Base-by-base conservation (phyloP, 2,113 vertebrate genomes). In the Equus quagga region DNA sequence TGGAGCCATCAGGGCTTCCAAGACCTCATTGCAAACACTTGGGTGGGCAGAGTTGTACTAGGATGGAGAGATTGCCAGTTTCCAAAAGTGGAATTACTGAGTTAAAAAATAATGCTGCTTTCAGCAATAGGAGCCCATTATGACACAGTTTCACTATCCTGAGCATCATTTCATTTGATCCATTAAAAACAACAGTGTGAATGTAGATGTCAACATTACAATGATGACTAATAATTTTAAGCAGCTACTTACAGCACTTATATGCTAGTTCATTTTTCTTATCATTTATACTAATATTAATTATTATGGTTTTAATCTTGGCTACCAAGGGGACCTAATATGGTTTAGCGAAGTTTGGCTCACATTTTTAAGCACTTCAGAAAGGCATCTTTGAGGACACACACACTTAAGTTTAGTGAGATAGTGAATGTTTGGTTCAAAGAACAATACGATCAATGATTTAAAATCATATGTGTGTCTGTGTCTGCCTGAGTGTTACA, bases 41-140 rank as follows among this genome's bases (percentile, higher is more conserved):
- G 17, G 67, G 31, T 51, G 44, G 83, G 24, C 15, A 56, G 15
- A 84, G 26, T 6, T 89, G 14, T 84, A n/a, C 6, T 76, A 80
- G 14, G 8, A 72, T 83, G 7, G 67, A 95, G 33, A 78, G 46
- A 72, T 26, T 88, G 67, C 86, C 56, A 36, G 54, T 78, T 96
- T 96, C 31, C 24, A 89, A 94, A 90, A 80, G 6, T 88, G 19
- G 9, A 60, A 84, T 79, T 92, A 79, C 80, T 80, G 51, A 70
- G 15, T 92, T 62, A 90, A 80, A 87, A 44, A 86, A 60, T 13
- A 80, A 36, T 51, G 36, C 58, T 79, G 3, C 23, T 76, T 87
- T 96, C 19, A 36, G 44, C 46, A 80, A 95, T 65, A 62, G 58
- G 69, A 87, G 4, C 9, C 10, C 23, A 49, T 5, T 21, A 51